Evolutionary conservation across 1,140 invertebrate genomes (phyloP), one percentile per base, ranked within the genome.

Genomic region (Aricia agestis): DNA sequence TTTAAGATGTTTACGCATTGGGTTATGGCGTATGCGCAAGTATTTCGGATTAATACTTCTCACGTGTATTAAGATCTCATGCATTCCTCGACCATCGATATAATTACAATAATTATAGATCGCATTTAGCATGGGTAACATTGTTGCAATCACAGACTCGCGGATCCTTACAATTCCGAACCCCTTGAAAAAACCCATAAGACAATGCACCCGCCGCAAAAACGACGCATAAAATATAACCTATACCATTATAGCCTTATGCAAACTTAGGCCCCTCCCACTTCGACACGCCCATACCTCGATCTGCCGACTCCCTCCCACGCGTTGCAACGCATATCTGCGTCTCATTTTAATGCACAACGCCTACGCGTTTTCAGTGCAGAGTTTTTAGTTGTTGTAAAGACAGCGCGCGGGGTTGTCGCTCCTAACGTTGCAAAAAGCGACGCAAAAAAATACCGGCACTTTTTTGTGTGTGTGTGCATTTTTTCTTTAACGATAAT

Each of bases 351-450:
- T 41, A 67, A 72, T 79, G 76, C 79, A 83, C 70, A 78, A 81
- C 88, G 86, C 88, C 88, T 87, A 83, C 85, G 82, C 79, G 75
- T 82, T 84, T 82, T 83, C 82, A 83, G 80, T 72, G 58, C 70
- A 76, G 69, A 81, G 84, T 91, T 91, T 91, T 91, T 91, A 91
- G 88, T 91, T 80, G 81, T 76, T 78, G 78, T 69, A 83, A 84
- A 82, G 83, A 80, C 87, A 73, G 75, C 82, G 85, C 71, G 72
- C 79, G 75, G 80, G 77, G 76, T 76, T 76, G 86, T 81, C 88
- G 82, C 70, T 73, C 76, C 77, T 77, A 74, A 73, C 72, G 76
- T 66, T 18, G 68, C 65, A 78, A 82, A 81, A 82, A 78, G 59
- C 59, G 19, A 63, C 17, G 59, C 59, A 63, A 63, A 63, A 63